phyloP scores from a whole-genome alignment of 1,140 invertebrate species.

The Holotrichia oblita region DNA sequence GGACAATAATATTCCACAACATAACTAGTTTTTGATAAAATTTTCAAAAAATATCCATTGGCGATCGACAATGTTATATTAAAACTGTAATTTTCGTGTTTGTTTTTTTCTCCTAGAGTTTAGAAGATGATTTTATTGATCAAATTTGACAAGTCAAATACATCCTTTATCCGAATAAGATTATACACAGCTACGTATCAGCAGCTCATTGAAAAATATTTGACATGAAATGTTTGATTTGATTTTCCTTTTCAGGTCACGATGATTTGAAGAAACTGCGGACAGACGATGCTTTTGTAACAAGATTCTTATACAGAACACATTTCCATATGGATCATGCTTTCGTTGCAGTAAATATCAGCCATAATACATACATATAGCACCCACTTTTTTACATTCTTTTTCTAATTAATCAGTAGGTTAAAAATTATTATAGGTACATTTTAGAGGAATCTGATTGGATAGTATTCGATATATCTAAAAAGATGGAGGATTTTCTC shows the following conservation, averaged over 20 bases:
- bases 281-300: slow-evolving; percentile 32
- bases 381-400: not conserved
- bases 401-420: not conserved
- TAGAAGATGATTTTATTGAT: no score
- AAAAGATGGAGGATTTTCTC: not conserved
- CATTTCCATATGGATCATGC: slow-evolving; percentile 22
- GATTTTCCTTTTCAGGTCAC: not conserved
- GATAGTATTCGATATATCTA: not conserved
- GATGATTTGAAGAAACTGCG: slow-evolving; percentile 8
- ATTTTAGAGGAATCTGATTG: slow-evolving; percentile 33
- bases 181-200: no score
- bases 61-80: no score
- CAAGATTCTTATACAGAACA: slow-evolving; percentile 31
- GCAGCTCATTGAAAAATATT: no score
- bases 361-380: not conserved
- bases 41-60: no score
- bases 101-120: no score
- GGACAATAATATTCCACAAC: no score
- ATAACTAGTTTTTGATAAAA: no score
- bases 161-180: no score
- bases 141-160: no score
- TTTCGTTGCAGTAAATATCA: slow-evolving; percentile 29
- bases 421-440: no score
- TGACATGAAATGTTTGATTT: not conserved
- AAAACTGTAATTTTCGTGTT: no score